phyloP scores from a whole-genome alignment of 2,797 vertebrate species.

The Syngnathus rostellatus region DNA sequence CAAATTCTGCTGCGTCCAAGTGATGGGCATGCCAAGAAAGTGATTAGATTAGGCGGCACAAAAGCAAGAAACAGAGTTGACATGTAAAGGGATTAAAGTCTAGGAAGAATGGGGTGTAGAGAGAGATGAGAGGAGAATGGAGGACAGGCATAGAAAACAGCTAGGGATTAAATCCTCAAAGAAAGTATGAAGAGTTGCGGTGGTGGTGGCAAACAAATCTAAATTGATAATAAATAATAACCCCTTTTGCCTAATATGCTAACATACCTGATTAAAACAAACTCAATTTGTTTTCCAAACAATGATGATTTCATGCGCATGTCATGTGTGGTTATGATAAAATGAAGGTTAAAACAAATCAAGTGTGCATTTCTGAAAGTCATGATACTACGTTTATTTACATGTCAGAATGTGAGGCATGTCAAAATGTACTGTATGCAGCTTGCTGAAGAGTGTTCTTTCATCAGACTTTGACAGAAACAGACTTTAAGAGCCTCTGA shows the following conservation, averaged over 20 bases:
- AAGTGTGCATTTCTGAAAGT: background rate
- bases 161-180: slow-evolving; percentile 40
- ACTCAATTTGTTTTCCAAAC: background rate
- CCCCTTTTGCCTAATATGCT: background rate
- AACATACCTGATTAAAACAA: background rate
- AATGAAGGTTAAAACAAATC: background rate
- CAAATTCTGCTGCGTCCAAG: slow-evolving; percentile 19
- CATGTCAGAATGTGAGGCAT: background rate
- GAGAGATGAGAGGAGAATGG: slow-evolving; percentile 29
- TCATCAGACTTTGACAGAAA: slow-evolving; percentile 32
- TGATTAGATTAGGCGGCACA: slow-evolving; percentile 27
- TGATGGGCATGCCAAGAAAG: slow-evolving; percentile 20
- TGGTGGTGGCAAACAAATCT: background rate
- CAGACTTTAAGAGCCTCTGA: slow-evolving; percentile 37
- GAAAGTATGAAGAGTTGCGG: slow-evolving; percentile 31
- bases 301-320: background rate
- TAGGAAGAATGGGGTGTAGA: slow-evolving; percentile 23
- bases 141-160: slow-evolving; percentile 27
- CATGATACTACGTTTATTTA: background rate
- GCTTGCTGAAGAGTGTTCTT: slow-evolving; percentile 29
- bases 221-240: background rate
- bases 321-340: background rate
- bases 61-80: slow-evolving; percentile 26
- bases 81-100: slow-evolving; percentile 34
- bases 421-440: slow-evolving; percentile 2